These are phyloP conservation scores for Palythoa grandis DNA, from an alignment of 92 coral and sea anemone genomes.

Conservation along the genomic window DNA sequence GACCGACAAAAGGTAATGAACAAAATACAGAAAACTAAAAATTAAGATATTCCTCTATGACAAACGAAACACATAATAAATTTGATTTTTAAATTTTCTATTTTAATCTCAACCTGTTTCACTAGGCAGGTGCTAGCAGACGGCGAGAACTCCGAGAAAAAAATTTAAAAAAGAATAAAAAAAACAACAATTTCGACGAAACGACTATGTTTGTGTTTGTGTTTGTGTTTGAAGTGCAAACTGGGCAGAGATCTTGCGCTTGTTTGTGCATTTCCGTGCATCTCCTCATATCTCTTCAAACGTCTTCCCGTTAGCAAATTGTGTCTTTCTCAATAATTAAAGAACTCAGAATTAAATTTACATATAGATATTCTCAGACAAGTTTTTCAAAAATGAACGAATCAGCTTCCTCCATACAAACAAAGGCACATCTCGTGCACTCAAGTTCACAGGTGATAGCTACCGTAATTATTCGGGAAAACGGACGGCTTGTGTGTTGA, in stretches of 20 bases:
- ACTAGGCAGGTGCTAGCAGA: neutral
- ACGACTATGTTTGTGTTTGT: neutral
- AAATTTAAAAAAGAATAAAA: neutral
- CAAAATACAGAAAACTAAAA: neutral
- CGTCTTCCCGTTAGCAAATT: constrained; percentile 14
- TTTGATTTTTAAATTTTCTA: neutral
- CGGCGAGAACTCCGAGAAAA: neutral
- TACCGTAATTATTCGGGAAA: constrained; percentile 31
- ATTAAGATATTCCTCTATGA: neutral
- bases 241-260: neutral
- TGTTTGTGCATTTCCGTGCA: neutral
- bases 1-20: neutral
- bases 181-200: neutral
- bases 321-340: constrained; percentile 52
- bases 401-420: constrained; percentile 48
- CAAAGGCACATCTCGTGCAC: constrained; percentile 53
- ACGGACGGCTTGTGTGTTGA: neutral
- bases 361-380: constrained; percentile 35
- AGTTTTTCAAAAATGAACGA: constrained; percentile 41
- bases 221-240: neutral
- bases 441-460: constrained; percentile 22
- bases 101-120: neutral
- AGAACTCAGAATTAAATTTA: constrained; percentile 45
- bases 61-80: neutral
- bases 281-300: neutral